A percentile compares a stretch with the other conserved stretches of the same genome.
Conservation (phyloP, 2,888 invertebrate species). For the Sialis lutaria region DNA sequence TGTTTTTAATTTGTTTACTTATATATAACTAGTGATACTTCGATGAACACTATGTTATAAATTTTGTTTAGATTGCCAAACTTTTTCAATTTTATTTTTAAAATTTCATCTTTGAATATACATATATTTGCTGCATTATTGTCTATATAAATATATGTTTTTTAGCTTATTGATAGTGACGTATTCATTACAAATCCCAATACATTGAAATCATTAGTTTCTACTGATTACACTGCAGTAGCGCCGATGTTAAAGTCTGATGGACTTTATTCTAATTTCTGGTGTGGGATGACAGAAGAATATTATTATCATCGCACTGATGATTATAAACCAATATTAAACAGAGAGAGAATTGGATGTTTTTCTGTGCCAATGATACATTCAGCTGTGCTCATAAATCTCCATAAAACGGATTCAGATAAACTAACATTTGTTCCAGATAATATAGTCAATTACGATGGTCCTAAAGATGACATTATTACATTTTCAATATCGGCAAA, state of each 20-base stretch:
- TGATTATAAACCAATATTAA: slow-evolving; percentile 65
- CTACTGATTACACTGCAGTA: slow-evolving; percentile 42
- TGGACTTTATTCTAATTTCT: slow-evolving; percentile 86
- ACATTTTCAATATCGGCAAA: slow-evolving; percentile 74
- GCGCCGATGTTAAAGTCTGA: slow-evolving; percentile 79
- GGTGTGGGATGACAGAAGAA: slow-evolving; percentile 80
- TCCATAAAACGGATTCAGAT: slow-evolving; percentile 39
- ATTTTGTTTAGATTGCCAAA: neutral
- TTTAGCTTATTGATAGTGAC: slow-evolving; percentile 73
- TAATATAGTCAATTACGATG: slow-evolving; percentile 42
- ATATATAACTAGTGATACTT: neutral
- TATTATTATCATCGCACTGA: slow-evolving; percentile 74
- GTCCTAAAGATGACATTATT: slow-evolving; percentile 84
- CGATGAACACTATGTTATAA: neutral
- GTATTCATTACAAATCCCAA: slow-evolving; percentile 54
- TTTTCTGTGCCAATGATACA: slow-evolving; percentile 84
- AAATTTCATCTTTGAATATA: neutral
- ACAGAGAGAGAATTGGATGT: slow-evolving; percentile 50
- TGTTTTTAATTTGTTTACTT: slow-evolving; percentile 10
- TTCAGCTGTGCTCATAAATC: slow-evolving; percentile 64
- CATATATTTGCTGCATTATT: slow-evolving; percentile 1
- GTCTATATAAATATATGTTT: neutral
- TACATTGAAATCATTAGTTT: slow-evolving; percentile 42
- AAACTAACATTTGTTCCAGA: slow-evolving; percentile 54
- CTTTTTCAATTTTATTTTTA: neutral